Evolutionary conservation across 2,113 vertebrate genomes (phyloP).

Genomic region (Cygnus buccinator): DNA sequence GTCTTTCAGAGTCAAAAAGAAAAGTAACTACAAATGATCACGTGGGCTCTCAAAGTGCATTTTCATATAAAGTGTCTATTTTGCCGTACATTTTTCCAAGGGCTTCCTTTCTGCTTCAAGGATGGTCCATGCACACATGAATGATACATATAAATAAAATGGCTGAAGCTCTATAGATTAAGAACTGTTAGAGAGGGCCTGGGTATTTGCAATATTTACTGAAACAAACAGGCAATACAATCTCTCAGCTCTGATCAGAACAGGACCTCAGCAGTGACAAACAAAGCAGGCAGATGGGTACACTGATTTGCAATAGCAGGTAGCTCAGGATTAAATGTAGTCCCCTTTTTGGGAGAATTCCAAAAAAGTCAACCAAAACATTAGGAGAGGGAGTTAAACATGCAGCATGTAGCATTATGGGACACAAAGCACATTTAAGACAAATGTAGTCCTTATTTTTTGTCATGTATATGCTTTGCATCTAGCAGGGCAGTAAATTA

Average conservation of each 20-base stretch:
- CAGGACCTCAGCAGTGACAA: background rate
- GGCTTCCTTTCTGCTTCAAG: background rate
- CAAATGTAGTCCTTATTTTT: conserved; percentile 26
- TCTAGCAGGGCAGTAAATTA: conserved; percentile 46
- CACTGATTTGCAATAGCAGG: background rate
- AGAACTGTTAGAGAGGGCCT: background rate
- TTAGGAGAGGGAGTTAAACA: background rate
- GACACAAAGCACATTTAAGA: background rate
- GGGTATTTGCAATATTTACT: background rate
- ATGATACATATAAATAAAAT: background rate
- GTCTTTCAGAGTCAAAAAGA: background rate
- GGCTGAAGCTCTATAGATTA: background rate
- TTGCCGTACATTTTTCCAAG: background rate
- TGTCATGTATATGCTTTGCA: background rate
- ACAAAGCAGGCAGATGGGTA: background rate
- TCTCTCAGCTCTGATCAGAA: background rate
- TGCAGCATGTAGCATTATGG: background rate
- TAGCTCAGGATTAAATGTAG: background rate
- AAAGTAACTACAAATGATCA: background rate
- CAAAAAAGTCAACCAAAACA: background rate
- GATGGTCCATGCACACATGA: background rate
- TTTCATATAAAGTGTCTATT: background rate
- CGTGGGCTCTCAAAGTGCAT: background rate
- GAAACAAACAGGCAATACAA: background rate
- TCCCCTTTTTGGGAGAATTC: background rate